These are phyloP conservation scores for Alethe diademata DNA, from an alignment of 2,113 vertebrate species.

Conservation along the genomic window DNA sequence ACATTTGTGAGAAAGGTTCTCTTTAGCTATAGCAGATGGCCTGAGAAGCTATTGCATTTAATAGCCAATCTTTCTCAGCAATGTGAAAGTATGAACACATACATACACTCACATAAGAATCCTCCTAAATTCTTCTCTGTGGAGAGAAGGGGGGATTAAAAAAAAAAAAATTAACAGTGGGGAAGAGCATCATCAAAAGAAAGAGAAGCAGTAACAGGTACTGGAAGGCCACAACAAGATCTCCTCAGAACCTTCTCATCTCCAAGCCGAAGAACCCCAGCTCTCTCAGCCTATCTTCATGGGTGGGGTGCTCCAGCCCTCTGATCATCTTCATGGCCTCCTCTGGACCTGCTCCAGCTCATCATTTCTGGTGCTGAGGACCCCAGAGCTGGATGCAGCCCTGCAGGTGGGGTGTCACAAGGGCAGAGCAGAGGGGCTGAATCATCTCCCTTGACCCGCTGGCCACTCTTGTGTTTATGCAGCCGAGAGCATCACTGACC, in stretches of 20 bases:
- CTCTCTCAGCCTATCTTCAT: not conserved
- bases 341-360: not conserved
- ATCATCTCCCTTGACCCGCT: accelerated
- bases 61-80: not conserved
- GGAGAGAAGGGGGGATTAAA: accelerated
- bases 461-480: not conserved
- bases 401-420: not conserved
- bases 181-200: not conserved
- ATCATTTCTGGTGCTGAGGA: not conserved
- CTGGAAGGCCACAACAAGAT: not conserved
- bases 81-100: not conserved
- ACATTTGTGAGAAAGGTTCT: not conserved
- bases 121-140: not conserved
- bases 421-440: accelerated
- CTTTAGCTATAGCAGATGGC: not conserved
- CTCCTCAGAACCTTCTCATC: not conserved
- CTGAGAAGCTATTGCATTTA: not conserved
- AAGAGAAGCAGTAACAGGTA: not conserved
- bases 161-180: not conserved
- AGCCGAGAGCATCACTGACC: not conserved
- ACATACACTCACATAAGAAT: not conserved
- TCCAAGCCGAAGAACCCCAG: not conserved
- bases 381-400: not conserved
- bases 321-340: not conserved
- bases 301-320: not conserved